These are phyloP conservation scores for Diadophis punctatus DNA, from an alignment of 2,113 vertebrate genomes.

Conservation along the genomic window DNA sequence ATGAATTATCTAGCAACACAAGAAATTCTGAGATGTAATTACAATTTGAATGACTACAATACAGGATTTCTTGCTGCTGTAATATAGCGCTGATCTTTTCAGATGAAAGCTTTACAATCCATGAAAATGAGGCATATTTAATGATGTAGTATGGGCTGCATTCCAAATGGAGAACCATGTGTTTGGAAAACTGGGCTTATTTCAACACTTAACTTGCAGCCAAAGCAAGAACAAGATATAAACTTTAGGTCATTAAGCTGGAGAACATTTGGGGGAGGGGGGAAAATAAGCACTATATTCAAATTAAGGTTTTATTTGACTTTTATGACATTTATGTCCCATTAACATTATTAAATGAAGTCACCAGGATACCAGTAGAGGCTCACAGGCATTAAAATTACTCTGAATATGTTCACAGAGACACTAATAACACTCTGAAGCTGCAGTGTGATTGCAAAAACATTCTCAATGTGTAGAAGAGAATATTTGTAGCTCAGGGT, in stretches of 20 bases:
- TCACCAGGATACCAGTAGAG: slow-evolving; percentile 1
- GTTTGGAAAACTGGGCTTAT: background rate
- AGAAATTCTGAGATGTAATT: background rate
- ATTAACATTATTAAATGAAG: background rate
- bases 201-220: background rate
- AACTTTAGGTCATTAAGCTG: background rate
- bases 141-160: background rate
- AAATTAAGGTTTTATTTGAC: background rate
- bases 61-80: background rate
- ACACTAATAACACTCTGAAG: background rate
- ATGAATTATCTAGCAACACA: background rate
- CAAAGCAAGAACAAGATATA: background rate
- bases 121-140: background rate
- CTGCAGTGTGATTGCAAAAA: accelerated
- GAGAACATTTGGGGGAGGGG: background rate
- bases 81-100: background rate
- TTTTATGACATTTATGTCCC: slow-evolving; percentile 1
- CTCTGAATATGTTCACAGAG: background rate
- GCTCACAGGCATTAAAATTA: background rate
- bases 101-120: background rate
- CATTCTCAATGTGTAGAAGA: background rate
- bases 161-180: background rate
- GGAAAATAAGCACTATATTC: accelerated
- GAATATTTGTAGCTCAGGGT: background rate
- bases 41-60: background rate